Percentiles rank a stretch among this genome's conserved stretches.
These are phyloP conservation scores for Butorides virescens DNA, from an alignment of 2,113 vertebrate genomes.

Conservation along the genomic window DNA sequence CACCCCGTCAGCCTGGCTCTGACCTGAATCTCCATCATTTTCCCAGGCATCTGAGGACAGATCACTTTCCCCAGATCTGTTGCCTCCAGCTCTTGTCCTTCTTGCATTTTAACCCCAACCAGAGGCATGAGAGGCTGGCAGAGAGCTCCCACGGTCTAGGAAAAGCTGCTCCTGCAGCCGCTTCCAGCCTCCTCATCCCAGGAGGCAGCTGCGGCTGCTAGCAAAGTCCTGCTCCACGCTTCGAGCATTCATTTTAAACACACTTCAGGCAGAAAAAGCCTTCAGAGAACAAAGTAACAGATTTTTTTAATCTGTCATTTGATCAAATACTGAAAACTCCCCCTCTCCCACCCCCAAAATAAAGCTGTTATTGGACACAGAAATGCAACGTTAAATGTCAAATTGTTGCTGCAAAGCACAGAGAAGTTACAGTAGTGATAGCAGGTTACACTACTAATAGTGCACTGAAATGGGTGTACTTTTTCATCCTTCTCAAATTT, in stretches of 20 bases:
- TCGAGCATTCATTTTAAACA: neutral
- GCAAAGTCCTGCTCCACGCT: neutral
- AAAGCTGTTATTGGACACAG: neutral
- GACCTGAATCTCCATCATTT: neutral
- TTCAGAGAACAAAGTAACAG: neutral
- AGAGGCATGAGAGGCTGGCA: neutral
- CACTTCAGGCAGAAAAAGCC: neutral
- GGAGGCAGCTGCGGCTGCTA: rapidly evolving
- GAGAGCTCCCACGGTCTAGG: neutral
- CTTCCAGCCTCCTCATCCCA: neutral
- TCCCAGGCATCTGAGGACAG: neutral
- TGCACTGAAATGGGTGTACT: neutral
- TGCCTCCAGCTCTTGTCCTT: neutral
- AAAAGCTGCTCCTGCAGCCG: neutral
- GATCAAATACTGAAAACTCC: neutral
- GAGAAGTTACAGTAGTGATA: neutral
- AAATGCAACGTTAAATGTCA: neutral
- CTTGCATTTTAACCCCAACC: neutral
- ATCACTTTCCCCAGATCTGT: neutral
- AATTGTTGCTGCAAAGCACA: neutral
- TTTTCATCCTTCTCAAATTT: neutral
- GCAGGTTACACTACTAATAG: neutral
- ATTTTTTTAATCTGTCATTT: neutral
- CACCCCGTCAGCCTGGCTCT: neutral
- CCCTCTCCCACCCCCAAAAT: too few relatives aligned